Evolutionary conservation across 37 sponge, comb jelly and placozoan genomes (phyloP).

Genomic region (Bolinopsis microptera): DNA sequence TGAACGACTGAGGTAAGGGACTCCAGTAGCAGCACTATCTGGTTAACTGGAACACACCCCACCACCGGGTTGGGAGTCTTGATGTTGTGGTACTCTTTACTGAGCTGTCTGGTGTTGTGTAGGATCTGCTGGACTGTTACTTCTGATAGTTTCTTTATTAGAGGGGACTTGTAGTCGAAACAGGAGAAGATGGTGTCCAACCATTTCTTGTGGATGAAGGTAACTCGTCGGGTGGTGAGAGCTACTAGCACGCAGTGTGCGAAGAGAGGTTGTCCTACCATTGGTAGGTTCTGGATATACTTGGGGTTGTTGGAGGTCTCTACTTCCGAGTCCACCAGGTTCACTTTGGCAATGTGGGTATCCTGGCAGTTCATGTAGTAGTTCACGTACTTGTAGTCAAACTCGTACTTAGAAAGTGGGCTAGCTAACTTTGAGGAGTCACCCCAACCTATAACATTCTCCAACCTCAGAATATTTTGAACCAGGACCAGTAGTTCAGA

Average conservation of each 20-base stretch:
- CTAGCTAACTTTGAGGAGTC: background rate
- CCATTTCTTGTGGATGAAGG: slow-evolving; percentile 66
- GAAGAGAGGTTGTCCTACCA: slow-evolving; percentile 52
- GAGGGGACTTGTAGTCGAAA: slow-evolving; percentile 57
- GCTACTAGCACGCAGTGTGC: slow-evolving; percentile 57
- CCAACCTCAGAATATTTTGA: slow-evolving; percentile 22
- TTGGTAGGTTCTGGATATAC: slow-evolving; percentile 1
- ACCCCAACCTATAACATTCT: slow-evolving; percentile 43
- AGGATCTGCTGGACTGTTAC: slow-evolving; percentile 46
- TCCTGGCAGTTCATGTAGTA: slow-evolving; percentile 67
- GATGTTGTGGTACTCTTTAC: slow-evolving; percentile 59
- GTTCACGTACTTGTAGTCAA: slow-evolving; percentile 66
- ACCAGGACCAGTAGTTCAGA: slow-evolving; percentile 17
- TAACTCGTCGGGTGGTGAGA: slow-evolving; percentile 42
- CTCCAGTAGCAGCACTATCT: slow-evolving; percentile 56
- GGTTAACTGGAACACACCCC: slow-evolving; percentile 57
- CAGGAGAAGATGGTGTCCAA: slow-evolving; percentile 60
- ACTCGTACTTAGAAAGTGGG: slow-evolving; percentile 17
- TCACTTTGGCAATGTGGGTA: slow-evolving; percentile 57
- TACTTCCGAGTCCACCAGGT: slow-evolving; percentile 54
- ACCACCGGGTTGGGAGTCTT: slow-evolving; percentile 29
- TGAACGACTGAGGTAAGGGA: slow-evolving; percentile 49
- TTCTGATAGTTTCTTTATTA: slow-evolving; percentile 33
- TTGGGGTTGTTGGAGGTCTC: slow-evolving; percentile 61
- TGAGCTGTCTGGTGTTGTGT: slow-evolving; percentile 18